Percentiles rank a stretch among this genome's conserved stretches.
Evolutionary conservation across 2,888 invertebrate species (phyloP).

Genomic region (Augiades crinisus): DNA sequence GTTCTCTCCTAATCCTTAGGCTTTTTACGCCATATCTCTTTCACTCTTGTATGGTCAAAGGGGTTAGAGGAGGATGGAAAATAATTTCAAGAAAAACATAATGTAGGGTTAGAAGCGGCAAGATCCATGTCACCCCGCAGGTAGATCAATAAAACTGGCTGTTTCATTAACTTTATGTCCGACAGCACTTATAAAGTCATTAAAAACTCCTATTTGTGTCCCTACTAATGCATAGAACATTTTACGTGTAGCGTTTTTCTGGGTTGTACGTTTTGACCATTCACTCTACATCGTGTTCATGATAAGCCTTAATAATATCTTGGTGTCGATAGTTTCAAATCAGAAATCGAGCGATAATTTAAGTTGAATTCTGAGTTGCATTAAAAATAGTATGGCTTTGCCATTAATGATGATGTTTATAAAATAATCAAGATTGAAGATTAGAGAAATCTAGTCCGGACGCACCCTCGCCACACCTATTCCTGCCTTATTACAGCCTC

Average conservation of each 20-base stretch:
- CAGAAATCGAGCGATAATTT: no score
- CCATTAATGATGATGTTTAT: no score
- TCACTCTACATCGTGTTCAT: no score
- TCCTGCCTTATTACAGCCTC: no score
- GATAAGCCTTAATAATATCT: no score
- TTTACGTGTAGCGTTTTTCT: constrained; percentile 44
- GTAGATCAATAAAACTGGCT: constrained; percentile 76
- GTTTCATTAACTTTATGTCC: constrained; percentile 74
- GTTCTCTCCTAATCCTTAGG: constrained; percentile 59
- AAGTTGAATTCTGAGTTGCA: no score
- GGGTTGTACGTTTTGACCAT: constrained; percentile 34
- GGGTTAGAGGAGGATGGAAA: constrained; percentile 48
- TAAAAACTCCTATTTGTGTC: constrained; percentile 59
- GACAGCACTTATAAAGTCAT: constrained; percentile 80
- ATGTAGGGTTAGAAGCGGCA: constrained; percentile 65
- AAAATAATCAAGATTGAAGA: no score
- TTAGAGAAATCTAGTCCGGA: no score
- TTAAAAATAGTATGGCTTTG: no score
- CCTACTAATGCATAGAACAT: constrained; percentile 40
- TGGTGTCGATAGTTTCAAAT: no score
- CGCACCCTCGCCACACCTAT: no score
- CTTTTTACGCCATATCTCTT: constrained; percentile 47
- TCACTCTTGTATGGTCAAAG: constrained; percentile 28
- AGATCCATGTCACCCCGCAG: constrained; percentile 72
- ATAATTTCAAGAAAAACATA: constrained; percentile 72